Base-by-base conservation (phyloP, 2,113 vertebrate species). In the Bostrychus sinensis region DNA sequence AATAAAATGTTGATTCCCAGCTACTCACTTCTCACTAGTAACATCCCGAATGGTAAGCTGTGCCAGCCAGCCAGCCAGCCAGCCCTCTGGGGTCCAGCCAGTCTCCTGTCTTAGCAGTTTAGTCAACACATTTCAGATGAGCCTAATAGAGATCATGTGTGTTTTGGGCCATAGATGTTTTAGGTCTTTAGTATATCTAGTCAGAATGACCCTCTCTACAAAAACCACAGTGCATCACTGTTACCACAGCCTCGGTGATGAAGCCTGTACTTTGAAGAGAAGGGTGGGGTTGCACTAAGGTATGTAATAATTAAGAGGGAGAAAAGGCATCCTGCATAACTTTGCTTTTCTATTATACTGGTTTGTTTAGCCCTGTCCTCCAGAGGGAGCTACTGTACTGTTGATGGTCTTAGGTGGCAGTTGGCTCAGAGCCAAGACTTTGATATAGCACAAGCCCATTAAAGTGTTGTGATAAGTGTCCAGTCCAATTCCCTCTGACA, bases 81-180 rank as follows among this genome's bases (percentile, higher is more conserved):
- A 46, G 81, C 77, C 79, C 81, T 88, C 85, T 88, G 78, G 81
- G 87, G 79, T 85, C 70, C 78, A 83, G 86, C 82, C 77, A 69
- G 37, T 83, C 75, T 83, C 62, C 80, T 81, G 79, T 89, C 85
- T 77, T 83, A 83, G 77, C 86, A 85, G 83, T 85, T 85, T 85
- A 85, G 75, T 88, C 89, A 86, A 85, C 88, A 90, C 82, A 45
- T 90, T 91, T 90, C 83, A 86, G 86, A 84, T 86, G 85, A 84
- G 78, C 62, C 82, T 91, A 89, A 91, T 90, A 80, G 80, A 88
- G 85, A 89, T 89, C 88, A 89, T 87, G 78, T 89, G 89, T 90
- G 88, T 82, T 75, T 86, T 67, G 72, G 68, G 84, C 78, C 42
- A 43, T 69, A 56, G 80, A 86, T 76, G 77, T 80, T 86, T 77